Percentiles rank a stretch among this genome's conserved stretches.
phyloP scores from a whole-genome alignment of 2,113 vertebrate genomes.

The Aramus guarauna region DNA sequence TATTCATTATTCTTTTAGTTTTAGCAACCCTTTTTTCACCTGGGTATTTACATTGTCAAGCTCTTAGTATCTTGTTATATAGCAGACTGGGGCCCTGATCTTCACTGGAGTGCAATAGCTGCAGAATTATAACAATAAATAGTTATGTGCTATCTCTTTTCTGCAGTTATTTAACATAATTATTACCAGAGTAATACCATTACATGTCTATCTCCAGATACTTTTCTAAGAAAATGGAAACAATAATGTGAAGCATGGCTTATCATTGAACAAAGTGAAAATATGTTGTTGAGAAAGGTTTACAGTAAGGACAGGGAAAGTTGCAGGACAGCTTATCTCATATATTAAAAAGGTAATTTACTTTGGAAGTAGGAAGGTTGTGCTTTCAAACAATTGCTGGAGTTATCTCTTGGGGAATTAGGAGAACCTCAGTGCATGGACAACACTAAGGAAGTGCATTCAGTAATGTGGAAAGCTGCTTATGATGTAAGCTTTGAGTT shows the following conservation, averaged over 20 bases:
- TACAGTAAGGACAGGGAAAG: neutral
- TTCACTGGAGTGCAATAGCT: neutral
- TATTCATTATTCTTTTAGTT: neutral
- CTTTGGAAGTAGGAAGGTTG: neutral
- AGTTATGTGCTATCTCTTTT: neutral
- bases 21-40: neutral
- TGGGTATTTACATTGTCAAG: neutral
- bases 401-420: neutral
- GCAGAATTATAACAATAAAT: conserved; percentile 21
- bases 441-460: neutral
- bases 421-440: neutral
- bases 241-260: neutral
- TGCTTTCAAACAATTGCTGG: neutral
- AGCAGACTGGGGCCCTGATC: neutral
- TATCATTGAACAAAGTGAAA: neutral
- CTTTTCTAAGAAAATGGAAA: neutral
- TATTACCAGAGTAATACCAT: conserved; percentile 13
- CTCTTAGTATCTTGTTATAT: neutral
- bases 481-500: neutral
- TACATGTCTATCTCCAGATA: neutral
- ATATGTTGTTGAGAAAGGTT: neutral
- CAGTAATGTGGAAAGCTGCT: neutral
- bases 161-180: conserved; percentile 35
- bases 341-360: neutral
- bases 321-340: neutral